Conservation (phyloP, 64 coral and sea anemone species). For the Astreopora myriophthalma region DNA sequence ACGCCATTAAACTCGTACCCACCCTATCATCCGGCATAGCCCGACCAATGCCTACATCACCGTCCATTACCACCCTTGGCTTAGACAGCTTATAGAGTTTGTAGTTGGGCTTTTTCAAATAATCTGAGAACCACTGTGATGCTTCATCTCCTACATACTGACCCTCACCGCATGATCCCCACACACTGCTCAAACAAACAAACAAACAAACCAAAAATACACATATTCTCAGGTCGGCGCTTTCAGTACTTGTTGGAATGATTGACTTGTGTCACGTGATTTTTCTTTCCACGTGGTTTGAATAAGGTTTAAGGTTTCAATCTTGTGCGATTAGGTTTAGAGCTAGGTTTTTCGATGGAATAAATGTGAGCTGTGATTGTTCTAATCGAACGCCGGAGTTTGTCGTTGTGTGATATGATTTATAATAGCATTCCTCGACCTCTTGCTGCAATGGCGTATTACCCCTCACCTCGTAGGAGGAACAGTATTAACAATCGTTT, state of each 20-base stretch:
- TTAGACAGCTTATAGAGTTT: constrained; percentile 48
- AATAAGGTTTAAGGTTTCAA: too few relatives aligned
- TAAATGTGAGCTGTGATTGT: too few relatives aligned
- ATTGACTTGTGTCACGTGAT: too few relatives aligned
- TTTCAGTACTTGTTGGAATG: too few relatives aligned
- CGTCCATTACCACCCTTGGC: constrained; percentile 45
- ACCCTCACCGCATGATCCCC: constrained; percentile 13
- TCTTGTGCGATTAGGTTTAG: too few relatives aligned
- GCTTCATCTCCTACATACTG: constrained; percentile 75
- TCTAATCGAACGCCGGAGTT: too few relatives aligned
- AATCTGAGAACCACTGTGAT: constrained; percentile 77
- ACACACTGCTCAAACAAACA: not conserved
- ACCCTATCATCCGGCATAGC: constrained; percentile 63
- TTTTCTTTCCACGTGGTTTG: too few relatives aligned
- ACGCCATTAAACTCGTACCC: not conserved
- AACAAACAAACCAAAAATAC: not conserved
- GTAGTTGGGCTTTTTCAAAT: constrained; percentile 52
- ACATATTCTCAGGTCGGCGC: too few relatives aligned
- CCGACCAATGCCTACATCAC: constrained; percentile 42
- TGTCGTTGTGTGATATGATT: too few relatives aligned
- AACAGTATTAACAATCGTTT: not conserved
- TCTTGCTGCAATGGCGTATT: too few relatives aligned
- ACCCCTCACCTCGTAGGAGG: not conserved
- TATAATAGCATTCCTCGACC: too few relatives aligned
- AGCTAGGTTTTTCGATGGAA: too few relatives aligned